Evolutionary conservation across 1,140 invertebrate genomes (phyloP), one percentile per base, ranked within the genome.

Genomic region (Microplitis demolitor): DNA sequence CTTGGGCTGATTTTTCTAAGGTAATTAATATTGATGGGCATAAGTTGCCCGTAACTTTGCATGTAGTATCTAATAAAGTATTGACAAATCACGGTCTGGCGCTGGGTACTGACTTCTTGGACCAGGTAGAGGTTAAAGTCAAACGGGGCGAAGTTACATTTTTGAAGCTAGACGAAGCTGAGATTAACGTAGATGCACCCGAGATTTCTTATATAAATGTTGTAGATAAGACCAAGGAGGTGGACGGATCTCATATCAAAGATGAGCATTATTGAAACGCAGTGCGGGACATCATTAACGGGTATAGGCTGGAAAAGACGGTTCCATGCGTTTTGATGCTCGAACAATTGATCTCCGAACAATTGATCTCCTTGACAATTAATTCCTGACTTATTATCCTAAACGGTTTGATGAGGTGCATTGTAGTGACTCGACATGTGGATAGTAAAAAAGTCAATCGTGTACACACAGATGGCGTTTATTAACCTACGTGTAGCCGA

Each of bases 81-180:
- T 51, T 72, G 64, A 54, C 63, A 54, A 61, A 61, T 11, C 63
- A 67, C 54, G 33, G 50, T 5, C 24, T 72, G 34, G 34, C 67
- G 45, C 31, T 72, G 3, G 71, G 62, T 50, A 71, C 61, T 54
- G 70, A 71, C 33, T 66, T 71, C 60, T 50, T 71, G 11, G 62
- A 64, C 24, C 8, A 54, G 13, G 61, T 71, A 33, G 60, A 56
- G 34, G 5, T 71, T 16, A 4, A 24, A 66, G 14, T 71, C 51
- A 58, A 50, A 24, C 56, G 54, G n/a, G 56, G 60, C n/a, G 56
- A 45, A 35, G 35, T 37, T 34, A 60, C 31, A n/a, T 61, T 16
- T 61, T 70, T 56, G 11, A 37, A 45, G 35, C 33, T 24, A 8
- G 50, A 69, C n/a, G 66, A 56, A 34, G 13, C 51, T 56, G 66